Percentiles rank a stretch among this genome's conserved stretches.
These are phyloP conservation scores for Pachycephala philippinensis DNA, from an alignment of 2,113 vertebrate genomes.

Conservation along the genomic window DNA sequence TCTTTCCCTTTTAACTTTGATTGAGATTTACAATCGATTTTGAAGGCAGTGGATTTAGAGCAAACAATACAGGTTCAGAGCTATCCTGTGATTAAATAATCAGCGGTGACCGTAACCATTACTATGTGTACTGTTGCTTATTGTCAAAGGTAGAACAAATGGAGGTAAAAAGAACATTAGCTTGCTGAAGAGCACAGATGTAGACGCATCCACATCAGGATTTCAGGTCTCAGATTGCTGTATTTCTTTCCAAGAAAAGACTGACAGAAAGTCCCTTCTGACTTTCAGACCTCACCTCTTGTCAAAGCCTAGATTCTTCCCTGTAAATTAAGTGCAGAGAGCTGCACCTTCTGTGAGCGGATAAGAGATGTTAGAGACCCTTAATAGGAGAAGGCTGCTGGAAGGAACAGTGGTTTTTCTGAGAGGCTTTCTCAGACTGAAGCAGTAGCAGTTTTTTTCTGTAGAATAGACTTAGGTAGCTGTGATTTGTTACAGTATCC, in stretches of 20 bases:
- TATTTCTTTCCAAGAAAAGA: background rate
- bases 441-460: background rate
- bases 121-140: background rate
- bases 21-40: background rate
- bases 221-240: background rate
- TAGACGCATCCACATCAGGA: background rate
- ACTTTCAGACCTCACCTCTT: background rate
- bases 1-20: background rate
- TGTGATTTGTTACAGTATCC: background rate
- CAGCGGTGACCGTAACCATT: background rate
- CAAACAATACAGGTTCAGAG: background rate
- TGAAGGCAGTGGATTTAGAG: background rate
- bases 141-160: background rate
- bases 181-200: background rate
- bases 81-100: background rate
- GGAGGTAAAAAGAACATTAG: background rate
- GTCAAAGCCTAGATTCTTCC: background rate
- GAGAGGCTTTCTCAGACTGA: background rate
- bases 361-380: background rate
- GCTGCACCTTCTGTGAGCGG: background rate
- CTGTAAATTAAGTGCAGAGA: background rate
- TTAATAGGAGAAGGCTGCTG: background rate
- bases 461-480: background rate
- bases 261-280: background rate
- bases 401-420: background rate